Conservation (phyloP, 2,888 invertebrate species). For the Labia minor region DNA sequence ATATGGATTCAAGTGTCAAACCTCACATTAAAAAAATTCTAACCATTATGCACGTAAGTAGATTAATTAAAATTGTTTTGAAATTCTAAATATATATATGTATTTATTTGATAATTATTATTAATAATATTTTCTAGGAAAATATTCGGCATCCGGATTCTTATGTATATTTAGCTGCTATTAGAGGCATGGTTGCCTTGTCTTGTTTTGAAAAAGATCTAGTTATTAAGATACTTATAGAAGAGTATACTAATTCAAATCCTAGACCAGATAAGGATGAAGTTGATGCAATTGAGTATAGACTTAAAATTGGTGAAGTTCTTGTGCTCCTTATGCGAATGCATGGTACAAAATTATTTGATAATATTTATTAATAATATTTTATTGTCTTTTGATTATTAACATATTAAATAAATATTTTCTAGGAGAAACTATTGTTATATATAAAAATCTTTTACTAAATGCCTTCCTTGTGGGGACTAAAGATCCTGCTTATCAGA, state of each 20-base stretch:
- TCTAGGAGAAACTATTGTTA: conserved; percentile 23
- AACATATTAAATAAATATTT: background rate
- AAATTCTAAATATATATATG: conserved; percentile 18
- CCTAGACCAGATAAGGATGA: conserved; percentile 31
- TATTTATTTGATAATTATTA: background rate
- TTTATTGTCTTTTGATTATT: too few species aligned
- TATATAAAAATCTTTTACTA: conserved; percentile 42
- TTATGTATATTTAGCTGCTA: conserved; percentile 67
- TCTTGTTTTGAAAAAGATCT: conserved; percentile 40
- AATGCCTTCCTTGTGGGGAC: conserved; percentile 59
- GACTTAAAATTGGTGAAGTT: conserved; percentile 72
- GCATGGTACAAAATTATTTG: conserved; percentile 46
- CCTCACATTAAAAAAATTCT: conserved; percentile 32
- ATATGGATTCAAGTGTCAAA: conserved; percentile 39
- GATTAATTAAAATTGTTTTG: background rate
- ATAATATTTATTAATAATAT: background rate
- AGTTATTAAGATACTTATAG: conserved; percentile 54
- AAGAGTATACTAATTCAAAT: conserved; percentile 48
- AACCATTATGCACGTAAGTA: conserved; percentile 56
- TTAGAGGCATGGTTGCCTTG: conserved; percentile 62
- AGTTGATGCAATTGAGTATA: conserved; percentile 43
- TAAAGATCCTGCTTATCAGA: conserved; percentile 57
- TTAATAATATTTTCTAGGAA: conserved; percentile 43
- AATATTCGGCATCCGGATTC: conserved; percentile 67
- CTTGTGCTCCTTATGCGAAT: conserved; percentile 58